Percentiles rank a stretch among this genome's conserved stretches.
These are phyloP conservation scores for Stichodactyla mertensii DNA, from an alignment of 64 coral and sea anemone species.

Conservation along the genomic window DNA sequence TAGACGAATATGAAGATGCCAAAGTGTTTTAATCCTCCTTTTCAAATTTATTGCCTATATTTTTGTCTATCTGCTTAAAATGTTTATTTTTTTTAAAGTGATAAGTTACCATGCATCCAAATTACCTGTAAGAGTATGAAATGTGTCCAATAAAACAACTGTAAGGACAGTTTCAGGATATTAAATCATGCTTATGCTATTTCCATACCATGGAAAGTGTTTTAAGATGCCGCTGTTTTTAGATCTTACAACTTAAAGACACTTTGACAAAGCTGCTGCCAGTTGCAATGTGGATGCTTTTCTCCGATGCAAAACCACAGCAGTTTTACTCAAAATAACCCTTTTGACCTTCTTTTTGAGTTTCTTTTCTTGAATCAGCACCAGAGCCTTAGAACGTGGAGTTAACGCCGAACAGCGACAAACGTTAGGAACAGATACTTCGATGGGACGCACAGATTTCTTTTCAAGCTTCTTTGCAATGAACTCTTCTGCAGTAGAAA, in stretches of 20 bases:
- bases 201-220: no score
- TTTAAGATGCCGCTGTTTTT: no score
- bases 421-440: neutral
- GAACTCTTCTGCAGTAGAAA: neutral
- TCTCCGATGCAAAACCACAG: conserved; percentile 4
- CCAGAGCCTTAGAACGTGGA: neutral
- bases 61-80: no score
- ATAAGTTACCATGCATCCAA: no score
- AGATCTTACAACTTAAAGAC: neutral
- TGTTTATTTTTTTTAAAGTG: no score
- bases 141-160: no score
- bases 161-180: no score
- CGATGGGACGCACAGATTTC: neutral
- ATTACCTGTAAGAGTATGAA: no score
- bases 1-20: no score
- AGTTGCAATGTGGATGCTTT: neutral
- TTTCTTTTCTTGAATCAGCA: neutral
- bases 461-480: neutral
- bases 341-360: conserved; percentile 4
- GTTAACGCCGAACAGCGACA: neutral
- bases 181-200: no score
- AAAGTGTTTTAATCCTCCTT: no score
- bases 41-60: no score
- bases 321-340: neutral
- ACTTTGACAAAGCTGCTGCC: neutral